phyloP scores from a whole-genome alignment of 2,113 vertebrate species.

The Arenaria interpres region DNA sequence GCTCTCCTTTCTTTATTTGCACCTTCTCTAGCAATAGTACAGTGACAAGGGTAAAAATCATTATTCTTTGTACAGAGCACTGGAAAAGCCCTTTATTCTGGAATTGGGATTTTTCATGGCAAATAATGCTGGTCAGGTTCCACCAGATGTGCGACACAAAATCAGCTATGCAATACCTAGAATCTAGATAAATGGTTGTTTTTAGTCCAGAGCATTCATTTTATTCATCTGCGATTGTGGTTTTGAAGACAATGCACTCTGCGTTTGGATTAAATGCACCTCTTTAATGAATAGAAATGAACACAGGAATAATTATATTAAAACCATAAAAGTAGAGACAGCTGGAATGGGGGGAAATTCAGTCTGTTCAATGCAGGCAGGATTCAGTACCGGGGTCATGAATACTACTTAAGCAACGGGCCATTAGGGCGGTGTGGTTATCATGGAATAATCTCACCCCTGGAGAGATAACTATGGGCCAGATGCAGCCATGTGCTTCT shows the following conservation, averaged over 20 bases:
- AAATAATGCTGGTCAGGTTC: background rate
- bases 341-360: background rate
- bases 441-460: constrained; percentile 55
- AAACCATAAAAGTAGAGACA: background rate
- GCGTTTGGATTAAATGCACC: background rate
- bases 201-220: background rate
- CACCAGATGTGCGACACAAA: background rate
- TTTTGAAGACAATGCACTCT: background rate
- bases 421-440: constrained; percentile 16
- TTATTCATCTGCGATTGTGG: background rate
- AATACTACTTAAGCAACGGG: constrained; percentile 46
- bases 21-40: background rate
- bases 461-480: constrained; percentile 52
- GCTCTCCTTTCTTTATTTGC: background rate
- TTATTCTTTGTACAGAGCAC: background rate
- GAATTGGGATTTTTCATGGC: background rate
- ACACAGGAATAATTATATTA: background rate
- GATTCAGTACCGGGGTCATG: constrained; percentile 29
- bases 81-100: background rate
- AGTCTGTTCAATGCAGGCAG: background rate
- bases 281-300: background rate
- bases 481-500: constrained; percentile 51
- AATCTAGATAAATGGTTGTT: background rate
- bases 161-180: background rate
- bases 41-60: background rate